A percentile compares a stretch with the other conserved stretches of the same genome.
phyloP scores from a whole-genome alignment of 1,140 invertebrate genomes.

The Radopholus similis region DNA sequence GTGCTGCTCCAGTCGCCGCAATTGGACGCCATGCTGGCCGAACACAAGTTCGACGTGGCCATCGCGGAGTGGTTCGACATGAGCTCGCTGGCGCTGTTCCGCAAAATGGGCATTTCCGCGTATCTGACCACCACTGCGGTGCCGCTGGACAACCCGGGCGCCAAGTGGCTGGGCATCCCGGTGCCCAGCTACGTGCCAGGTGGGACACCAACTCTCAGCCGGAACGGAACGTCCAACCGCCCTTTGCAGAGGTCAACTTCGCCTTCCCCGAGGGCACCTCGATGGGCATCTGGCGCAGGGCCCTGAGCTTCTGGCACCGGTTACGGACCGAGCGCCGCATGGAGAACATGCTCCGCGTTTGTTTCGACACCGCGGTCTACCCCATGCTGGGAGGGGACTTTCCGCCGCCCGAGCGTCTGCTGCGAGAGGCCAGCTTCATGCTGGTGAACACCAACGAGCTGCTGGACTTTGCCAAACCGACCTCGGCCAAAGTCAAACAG shows the following conservation, averaged over 20 bases:
- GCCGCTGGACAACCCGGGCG: slow-evolving; percentile 1
- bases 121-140: slow-evolving; percentile 14
- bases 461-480: slow-evolving; percentile 26
- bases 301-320: neutral
- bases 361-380: neutral
- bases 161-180: slow-evolving; percentile 17
- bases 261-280: neutral
- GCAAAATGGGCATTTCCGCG: slow-evolving; percentile 18
- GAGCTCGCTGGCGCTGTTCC: slow-evolving; percentile 31
- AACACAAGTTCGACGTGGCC: slow-evolving; percentile 28
- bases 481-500: slow-evolving; percentile 34
- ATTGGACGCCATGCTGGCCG: slow-evolving; percentile 1
- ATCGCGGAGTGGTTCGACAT: slow-evolving; percentile 29
- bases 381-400: slow-evolving; percentile 22
- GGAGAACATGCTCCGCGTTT: too few species aligned
- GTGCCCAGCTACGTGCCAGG: slow-evolving; percentile 30
- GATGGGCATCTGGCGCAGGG: slow-evolving; percentile 1
- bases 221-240: neutral
- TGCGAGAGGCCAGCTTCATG: slow-evolving; percentile 6
- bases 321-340: neutral
- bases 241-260: slow-evolving; percentile 1
- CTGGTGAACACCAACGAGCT: slow-evolving; percentile 40
- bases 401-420: slow-evolving; percentile 16
- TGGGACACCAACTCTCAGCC: neutral
- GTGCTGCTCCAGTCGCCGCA: neutral